phyloP scores from a whole-genome alignment of 2,888 invertebrate genomes.

The Alentia gelatinosa region DNA sequence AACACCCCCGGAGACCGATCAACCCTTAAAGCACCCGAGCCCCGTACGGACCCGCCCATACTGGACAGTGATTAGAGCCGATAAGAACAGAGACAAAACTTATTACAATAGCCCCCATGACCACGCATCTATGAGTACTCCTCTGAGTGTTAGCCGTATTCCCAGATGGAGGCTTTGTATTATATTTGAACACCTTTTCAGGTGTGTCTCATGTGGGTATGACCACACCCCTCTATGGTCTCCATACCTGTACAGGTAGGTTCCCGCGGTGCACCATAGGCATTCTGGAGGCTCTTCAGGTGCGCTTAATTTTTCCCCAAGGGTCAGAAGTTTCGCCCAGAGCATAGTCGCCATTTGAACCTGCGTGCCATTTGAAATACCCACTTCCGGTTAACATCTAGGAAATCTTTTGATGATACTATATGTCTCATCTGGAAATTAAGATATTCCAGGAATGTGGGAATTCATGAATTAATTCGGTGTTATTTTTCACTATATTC shows the following conservation, averaged over 20 bases:
- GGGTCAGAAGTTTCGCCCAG: not conserved
- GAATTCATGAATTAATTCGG: no score
- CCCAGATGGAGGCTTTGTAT: not conserved
- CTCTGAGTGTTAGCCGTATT: not conserved
- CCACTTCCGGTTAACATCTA: no score
- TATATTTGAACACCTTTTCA: not conserved
- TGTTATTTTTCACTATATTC: no score
- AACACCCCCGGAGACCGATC: no score
- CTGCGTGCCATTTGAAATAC: no score
- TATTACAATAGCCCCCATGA: not conserved
- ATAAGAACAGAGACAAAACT: not conserved
- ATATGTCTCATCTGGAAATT: no score
- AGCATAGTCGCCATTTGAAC: no score
- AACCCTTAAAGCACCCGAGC: no score
- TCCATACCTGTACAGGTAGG: not conserved
- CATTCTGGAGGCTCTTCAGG: not conserved
- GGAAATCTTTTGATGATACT: no score
- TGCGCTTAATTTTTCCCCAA: not conserved
- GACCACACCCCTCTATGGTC: not conserved
- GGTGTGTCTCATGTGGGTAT: conserved; percentile 1
- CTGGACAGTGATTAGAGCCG: not conserved
- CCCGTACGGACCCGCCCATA: no score
- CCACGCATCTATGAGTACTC: not conserved
- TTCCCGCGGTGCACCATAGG: not conserved
- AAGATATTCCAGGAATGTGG: no score